Evolutionary conservation across 2,113 vertebrate species (phyloP).

Genomic region (Isichthys henryi): DNA sequence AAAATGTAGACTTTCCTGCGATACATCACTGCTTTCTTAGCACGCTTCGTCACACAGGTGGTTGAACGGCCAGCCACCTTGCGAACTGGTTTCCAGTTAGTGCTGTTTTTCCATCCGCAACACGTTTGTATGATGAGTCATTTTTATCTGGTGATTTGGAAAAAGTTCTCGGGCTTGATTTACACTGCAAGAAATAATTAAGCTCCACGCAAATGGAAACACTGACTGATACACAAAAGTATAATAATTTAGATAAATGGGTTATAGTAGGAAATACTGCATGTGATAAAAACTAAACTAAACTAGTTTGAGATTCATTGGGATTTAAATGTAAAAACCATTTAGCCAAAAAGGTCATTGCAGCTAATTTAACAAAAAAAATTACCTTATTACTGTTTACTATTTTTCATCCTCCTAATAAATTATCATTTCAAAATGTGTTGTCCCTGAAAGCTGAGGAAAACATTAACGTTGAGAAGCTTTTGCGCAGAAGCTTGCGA

Average conservation of each 20-base stretch:
- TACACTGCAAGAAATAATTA: background rate
- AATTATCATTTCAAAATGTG: background rate
- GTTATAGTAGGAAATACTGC: background rate
- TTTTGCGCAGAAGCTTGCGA: background rate
- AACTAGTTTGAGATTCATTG: background rate
- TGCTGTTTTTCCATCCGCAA: background rate
- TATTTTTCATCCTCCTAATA: background rate
- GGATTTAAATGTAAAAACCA: background rate
- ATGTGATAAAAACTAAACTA: background rate
- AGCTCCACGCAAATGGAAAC: background rate
- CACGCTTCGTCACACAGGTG: background rate
- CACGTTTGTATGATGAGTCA: background rate
- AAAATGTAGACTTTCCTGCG: background rate
- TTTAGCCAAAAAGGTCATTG: background rate
- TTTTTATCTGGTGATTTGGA: background rate
- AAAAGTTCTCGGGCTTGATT: background rate
- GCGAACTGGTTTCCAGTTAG: background rate
- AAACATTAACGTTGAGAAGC: background rate
- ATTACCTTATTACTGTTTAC: background rate
- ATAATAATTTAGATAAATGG: background rate
- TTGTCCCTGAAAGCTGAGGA: background rate
- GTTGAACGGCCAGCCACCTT: background rate
- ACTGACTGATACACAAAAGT: background rate
- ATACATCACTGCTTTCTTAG: background rate
- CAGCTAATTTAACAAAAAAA: background rate